These are phyloP conservation scores for Galeruca laticollis DNA, from an alignment of 2,888 invertebrate genomes.

Conservation along the genomic window DNA sequence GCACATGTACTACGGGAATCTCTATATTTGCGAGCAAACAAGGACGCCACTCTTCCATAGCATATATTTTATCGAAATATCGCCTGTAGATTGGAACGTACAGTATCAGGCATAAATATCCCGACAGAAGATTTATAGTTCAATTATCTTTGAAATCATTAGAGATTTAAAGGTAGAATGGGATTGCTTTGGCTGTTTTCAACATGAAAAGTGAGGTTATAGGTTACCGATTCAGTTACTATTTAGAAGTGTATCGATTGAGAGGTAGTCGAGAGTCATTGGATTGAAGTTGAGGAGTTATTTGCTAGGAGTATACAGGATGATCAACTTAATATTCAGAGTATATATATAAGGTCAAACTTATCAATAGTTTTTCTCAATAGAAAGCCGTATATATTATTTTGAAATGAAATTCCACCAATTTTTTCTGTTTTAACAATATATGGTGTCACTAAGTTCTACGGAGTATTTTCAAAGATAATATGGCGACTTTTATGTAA, in stretches of 20 bases:
- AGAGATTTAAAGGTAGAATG: constrained; percentile 6
- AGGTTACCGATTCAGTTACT: background rate
- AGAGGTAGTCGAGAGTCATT: background rate
- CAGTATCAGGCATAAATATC: constrained; percentile 5
- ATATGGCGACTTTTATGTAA: too few species aligned
- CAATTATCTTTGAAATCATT: constrained; percentile 17
- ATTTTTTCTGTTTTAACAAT: too few species aligned
- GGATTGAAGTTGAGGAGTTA: too few species aligned
- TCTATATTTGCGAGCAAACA: constrained; percentile 1
- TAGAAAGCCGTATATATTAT: too few species aligned
- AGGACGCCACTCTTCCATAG: background rate
- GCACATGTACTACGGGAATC: background rate
- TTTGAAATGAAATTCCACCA: too few species aligned
- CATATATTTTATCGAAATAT: constrained; percentile 10
- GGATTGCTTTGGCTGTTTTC: background rate
- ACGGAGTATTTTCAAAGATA: too few species aligned
- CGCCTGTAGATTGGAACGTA: constrained; percentile 8
- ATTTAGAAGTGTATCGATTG: background rate
- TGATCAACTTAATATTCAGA: too few species aligned
- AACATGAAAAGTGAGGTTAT: constrained; percentile 8
- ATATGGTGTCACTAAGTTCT: too few species aligned
- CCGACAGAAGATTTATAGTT: constrained; percentile 2
- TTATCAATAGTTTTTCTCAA: too few species aligned
- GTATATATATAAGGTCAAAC: too few species aligned
- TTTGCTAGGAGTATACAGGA: too few species aligned